phyloP scores from a whole-genome alignment of 1,140 invertebrate species.

The Ceratoteleas bidentatus region DNA sequence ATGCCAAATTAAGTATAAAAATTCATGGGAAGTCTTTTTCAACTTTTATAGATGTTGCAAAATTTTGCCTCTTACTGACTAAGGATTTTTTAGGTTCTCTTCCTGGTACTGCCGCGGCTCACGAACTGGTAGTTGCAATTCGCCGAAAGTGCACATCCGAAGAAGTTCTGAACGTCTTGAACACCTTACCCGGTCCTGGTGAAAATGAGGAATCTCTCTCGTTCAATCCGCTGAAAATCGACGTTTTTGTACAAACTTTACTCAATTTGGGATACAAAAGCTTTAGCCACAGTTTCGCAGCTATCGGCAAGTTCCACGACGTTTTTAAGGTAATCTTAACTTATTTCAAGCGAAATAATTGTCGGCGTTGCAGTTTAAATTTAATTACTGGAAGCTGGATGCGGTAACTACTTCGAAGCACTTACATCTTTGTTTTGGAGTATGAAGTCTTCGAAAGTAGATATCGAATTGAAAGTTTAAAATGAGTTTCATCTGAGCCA shows the following conservation, averaged over 20 bases:
- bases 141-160: conserved; percentile 93
- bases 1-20: background rate
- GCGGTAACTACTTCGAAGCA: too few species aligned
- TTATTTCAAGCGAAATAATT: too few species aligned
- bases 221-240: conserved; percentile 96
- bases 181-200: conserved; percentile 90
- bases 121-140: conserved; percentile 92
- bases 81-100: conserved; percentile 84
- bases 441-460: too few species aligned
- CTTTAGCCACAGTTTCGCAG: conserved; percentile 98
- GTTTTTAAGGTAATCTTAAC: conserved; percentile 90
- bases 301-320: conserved; percentile 97
- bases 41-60: too few species aligned
- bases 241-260: conserved; percentile 97
- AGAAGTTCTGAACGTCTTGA: conserved; percentile 94
- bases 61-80: too few species aligned
- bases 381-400: too few species aligned
- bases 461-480: too few species aligned
- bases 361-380: too few species aligned
- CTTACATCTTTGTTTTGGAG: too few species aligned
- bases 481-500: too few species aligned
- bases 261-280: conserved; percentile 97
- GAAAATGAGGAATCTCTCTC: conserved; percentile 86
- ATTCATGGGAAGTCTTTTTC: too few species aligned
- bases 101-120: conserved; percentile 91